Evolutionary conservation across 2,888 invertebrate genomes (phyloP).

Genomic region (Horisme vitalbata): DNA sequence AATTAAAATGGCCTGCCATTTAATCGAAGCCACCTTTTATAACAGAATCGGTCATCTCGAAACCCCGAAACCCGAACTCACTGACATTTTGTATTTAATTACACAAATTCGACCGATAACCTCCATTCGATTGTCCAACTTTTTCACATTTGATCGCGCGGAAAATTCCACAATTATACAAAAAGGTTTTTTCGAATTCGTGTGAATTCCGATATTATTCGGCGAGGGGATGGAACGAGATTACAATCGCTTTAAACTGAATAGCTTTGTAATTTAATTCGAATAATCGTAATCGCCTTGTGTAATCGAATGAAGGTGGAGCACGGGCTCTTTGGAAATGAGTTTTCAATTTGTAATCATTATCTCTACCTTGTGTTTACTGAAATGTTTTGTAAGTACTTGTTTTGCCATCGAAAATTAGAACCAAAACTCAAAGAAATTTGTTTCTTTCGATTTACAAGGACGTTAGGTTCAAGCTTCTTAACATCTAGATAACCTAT

Average conservation of each 20-base stretch:
- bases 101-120: constrained; percentile 46
- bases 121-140: constrained; percentile 46
- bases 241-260: constrained; percentile 31
- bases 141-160: constrained; percentile 44
- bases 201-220: constrained; percentile 42
- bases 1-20: constrained; percentile 2
- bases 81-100: constrained; percentile 54
- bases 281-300: constrained; percentile 31
- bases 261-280: constrained; percentile 32
- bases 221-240: constrained; percentile 27
- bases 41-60: constrained; percentile 28
- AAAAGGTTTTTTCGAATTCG: constrained; percentile 50
- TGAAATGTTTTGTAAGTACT: no score
- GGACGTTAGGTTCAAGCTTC: no score
- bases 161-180: constrained; percentile 55
- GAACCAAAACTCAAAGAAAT: no score
- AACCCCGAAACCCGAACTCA: constrained; percentile 28
- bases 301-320: constrained; percentile 25
- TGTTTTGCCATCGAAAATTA: no score
- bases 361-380: constrained; percentile 14
- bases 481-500: no score
- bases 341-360: constrained; percentile 17
- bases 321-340: constrained; percentile 8
- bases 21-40: constrained; percentile 26
- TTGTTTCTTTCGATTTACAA: no score